Evolutionary conservation across 2,888 invertebrate genomes (phyloP).

Genomic region (Dendrolimus pini): DNA sequence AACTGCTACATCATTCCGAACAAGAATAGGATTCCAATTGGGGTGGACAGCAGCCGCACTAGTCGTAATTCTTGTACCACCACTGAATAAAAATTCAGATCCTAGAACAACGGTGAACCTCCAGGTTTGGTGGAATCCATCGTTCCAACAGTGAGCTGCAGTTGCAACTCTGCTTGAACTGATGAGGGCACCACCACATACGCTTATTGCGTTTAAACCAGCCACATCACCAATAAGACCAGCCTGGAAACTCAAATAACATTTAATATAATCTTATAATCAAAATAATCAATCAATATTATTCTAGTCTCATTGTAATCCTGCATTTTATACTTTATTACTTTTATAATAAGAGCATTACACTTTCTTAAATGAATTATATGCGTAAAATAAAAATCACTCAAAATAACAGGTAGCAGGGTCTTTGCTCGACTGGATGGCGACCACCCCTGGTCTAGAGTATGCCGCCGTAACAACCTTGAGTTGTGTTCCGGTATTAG

Average conservation of each 20-base stretch:
- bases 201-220: slow-evolving; percentile 17
- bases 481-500: too few species aligned
- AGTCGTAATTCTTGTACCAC: slow-evolving; percentile 35
- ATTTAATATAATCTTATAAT: not conserved
- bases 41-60: slow-evolving; percentile 33
- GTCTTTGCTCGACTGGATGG: too few species aligned
- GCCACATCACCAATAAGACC: slow-evolving; percentile 24
- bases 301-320: too few species aligned
- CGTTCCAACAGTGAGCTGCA: slow-evolving; percentile 49
- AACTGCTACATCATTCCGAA: slow-evolving; percentile 42
- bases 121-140: slow-evolving; percentile 38
- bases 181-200: slow-evolving; percentile 47
- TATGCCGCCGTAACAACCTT: too few species aligned
- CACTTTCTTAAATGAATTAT: too few species aligned
- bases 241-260: slow-evolving; percentile 16
- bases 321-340: too few species aligned
- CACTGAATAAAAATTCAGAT: slow-evolving; percentile 32
- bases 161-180: slow-evolving; percentile 25
- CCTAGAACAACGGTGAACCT: slow-evolving; percentile 42
- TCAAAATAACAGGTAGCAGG: too few species aligned
- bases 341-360: too few species aligned
- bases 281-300: too few species aligned
- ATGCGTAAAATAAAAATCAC: too few species aligned
- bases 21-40: slow-evolving; percentile 27
- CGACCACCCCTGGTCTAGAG: too few species aligned